Base-by-base conservation (phyloP, 1,140 invertebrate genomes). In the Drosophila kohkoa region DNA sequence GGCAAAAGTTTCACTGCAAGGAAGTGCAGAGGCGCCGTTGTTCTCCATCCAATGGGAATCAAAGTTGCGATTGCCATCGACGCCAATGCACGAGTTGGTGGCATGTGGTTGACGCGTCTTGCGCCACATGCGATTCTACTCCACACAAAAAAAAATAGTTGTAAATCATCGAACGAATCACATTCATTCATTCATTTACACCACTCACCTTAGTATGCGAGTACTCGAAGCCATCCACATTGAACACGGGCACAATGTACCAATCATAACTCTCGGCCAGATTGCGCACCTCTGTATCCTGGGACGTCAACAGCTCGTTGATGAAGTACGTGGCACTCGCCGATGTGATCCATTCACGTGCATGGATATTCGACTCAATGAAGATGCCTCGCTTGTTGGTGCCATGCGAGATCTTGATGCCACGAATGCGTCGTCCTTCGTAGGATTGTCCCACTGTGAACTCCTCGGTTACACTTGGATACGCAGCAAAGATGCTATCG, bases 171-270 rank as follows among this genome's bases (percentile, higher is more conserved):
- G 3, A 43, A 6, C 25, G n/a, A 3, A 13, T 15, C 16, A 52
- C 20, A 11, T 11, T 8, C 3, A 15, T 11, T 8, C 3, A 15
- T 15, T 43, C 5, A 16, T 2, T 32, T n/a, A 1, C 3, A 13
- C 0, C n/a, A 15, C 57, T 38, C 62, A 94, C 93, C 73, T 45
- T 72, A 51, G 75, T 81, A 66, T 95, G 94, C 1, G 94, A 94
- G 78, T 95, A 96, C 20, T 93, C 93, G 81, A 95, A 96, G 1
- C 96, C 96, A 92, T 97, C 96, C 8, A 96, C 95, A 92, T 97
- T 97, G 7, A 94, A 91, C 0, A 96, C 93, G 0, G 96, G 96
- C 52, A 96, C 91, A 65, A 97, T 93, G 80, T 95, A 94, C 95
- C 95, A 96, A 74, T 96, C 94, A 62, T 93, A 94, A 64, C 74